These are phyloP conservation scores for Phortica variegata DNA, from an alignment of 1,140 invertebrate genomes.

Conservation along the genomic window DNA sequence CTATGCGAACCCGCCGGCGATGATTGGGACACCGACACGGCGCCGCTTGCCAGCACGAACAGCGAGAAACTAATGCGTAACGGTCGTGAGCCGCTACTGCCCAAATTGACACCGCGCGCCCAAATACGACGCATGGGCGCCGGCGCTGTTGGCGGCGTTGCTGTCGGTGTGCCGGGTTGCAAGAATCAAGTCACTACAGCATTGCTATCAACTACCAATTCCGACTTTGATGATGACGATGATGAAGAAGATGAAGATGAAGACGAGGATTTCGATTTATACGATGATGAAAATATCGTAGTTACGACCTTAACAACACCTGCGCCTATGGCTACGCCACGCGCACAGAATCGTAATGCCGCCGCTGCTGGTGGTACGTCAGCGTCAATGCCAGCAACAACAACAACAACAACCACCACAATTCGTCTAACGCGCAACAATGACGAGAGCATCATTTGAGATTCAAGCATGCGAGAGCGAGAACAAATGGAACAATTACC, in stretches of 20 bases:
- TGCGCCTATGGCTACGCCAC: conserved; percentile 15
- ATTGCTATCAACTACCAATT: conserved; percentile 30
- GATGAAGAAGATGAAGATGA: conserved; percentile 53
- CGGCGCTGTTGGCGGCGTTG: conserved; percentile 29
- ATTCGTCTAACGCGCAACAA: conserved; percentile 51
- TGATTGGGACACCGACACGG: conserved; percentile 43
- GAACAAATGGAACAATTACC: conserved; percentile 10
- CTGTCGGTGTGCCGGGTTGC: conserved; percentile 24
- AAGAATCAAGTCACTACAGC: conserved; percentile 50
- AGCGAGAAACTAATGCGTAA: conserved; percentile 28
- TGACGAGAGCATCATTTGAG: conserved; percentile 56
- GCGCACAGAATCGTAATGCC: conserved; percentile 16
- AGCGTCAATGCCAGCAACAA: conserved; percentile 1
- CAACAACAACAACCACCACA: conserved; percentile 42
- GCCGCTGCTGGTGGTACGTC: conserved; percentile 15
- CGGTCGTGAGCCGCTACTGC: conserved; percentile 44
- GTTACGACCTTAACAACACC: conserved; percentile 47
- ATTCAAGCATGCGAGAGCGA: conserved; percentile 11
- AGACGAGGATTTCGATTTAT: conserved; percentile 53
- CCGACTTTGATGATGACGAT: conserved; percentile 27
- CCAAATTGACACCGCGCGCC: conserved; percentile 44
- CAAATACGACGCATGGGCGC: conserved; percentile 46
- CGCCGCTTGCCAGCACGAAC: conserved; percentile 29
- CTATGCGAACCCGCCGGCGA: conserved; percentile 46
- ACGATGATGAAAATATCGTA: conserved; percentile 54